A percentile compares a stretch with the other conserved stretches of the same genome.
Conservation (phyloP, 2,113 vertebrate species). For the Passer domesticus region DNA sequence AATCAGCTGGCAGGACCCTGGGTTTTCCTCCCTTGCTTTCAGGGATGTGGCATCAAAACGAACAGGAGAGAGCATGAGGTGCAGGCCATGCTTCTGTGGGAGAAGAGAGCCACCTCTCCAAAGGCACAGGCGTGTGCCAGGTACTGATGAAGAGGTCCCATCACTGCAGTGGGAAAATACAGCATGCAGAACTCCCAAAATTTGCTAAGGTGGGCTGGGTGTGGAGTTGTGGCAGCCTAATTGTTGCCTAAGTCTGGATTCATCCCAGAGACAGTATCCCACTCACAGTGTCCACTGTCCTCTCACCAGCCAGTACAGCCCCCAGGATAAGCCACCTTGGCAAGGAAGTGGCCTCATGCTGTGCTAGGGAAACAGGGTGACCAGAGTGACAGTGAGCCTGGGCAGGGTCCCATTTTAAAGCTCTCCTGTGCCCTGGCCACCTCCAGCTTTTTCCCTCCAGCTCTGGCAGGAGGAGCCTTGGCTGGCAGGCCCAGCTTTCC, state of each 20-base stretch:
- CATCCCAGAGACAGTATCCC: not conserved
- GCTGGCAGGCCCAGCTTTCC: not conserved
- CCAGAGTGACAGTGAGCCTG: not conserved
- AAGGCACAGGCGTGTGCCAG: not conserved
- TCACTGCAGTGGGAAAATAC: not conserved
- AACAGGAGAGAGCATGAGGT: not conserved
- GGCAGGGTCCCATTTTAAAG: not conserved
- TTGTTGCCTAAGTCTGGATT: not conserved
- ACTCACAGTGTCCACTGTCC: not conserved
- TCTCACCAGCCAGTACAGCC: not conserved
- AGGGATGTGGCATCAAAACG: not conserved
- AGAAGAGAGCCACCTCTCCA: not conserved
- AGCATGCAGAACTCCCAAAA: not conserved
- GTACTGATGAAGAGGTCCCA: not conserved
- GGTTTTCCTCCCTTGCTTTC: not conserved
- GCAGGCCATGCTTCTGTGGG: not conserved
- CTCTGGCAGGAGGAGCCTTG: not conserved
- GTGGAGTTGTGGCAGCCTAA: not conserved
- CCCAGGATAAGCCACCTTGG: not conserved
- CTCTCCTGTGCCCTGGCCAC: rapidly evolving
- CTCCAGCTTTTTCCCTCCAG: not conserved
- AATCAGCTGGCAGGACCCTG: not conserved
- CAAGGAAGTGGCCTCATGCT: not conserved
- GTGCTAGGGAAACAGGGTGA: not conserved
- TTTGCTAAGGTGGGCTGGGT: too few relatives aligned